Conservation (phyloP, 2,888 invertebrate species). For the Keiferia lycopersicella region DNA sequence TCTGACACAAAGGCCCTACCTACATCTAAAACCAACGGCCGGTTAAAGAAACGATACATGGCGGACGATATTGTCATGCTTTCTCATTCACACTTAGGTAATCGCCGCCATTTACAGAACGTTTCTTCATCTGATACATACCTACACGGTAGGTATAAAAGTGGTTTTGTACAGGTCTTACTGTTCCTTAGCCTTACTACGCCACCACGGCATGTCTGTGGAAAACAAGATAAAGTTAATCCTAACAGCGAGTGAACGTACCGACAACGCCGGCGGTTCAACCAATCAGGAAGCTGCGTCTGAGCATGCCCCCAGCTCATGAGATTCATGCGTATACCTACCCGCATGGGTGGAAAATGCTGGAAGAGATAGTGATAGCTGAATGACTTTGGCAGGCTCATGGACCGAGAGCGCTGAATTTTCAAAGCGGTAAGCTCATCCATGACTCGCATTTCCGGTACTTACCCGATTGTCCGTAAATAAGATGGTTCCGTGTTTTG, state of each 20-base stretch:
- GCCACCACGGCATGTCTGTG: not conserved
- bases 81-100: too few relatives aligned
- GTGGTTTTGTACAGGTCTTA: too few relatives aligned
- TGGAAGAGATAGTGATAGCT: not conserved
- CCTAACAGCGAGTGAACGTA: not conserved
- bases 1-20: too few relatives aligned
- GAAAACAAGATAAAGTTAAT: slow-evolving; percentile 17
- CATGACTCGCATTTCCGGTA: too few relatives aligned
- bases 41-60: too few relatives aligned
- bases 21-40: too few relatives aligned
- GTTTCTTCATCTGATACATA: too few relatives aligned
- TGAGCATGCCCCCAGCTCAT: slow-evolving; percentile 69
- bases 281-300: slow-evolving; percentile 51
- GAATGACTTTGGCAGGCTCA: not conserved
- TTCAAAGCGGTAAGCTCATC: not conserved
- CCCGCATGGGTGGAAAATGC: not conserved
- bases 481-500: too few relatives aligned
- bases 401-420: not conserved
- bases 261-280: slow-evolving; percentile 14
- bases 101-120: too few relatives aligned
- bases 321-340: slow-evolving; percentile 55
- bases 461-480: too few relatives aligned
- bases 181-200: not conserved
- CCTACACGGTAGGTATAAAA: too few relatives aligned
- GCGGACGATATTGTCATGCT: too few relatives aligned